These are phyloP conservation scores for Trichopoda pennipes DNA, from an alignment of 2,888 invertebrate genomes.

Conservation along the genomic window DNA sequence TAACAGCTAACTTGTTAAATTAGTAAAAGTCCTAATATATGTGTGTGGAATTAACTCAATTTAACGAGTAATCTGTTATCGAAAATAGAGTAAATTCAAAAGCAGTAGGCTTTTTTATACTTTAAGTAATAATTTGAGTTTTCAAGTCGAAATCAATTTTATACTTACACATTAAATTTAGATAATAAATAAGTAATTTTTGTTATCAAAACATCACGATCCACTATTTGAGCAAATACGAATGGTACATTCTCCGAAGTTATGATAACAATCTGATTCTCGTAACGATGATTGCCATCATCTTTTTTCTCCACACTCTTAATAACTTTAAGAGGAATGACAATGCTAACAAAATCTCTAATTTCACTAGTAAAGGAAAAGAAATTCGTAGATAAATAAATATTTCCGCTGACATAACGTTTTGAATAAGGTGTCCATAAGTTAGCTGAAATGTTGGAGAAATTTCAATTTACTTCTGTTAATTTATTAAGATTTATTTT, in stretches of 20 bases:
- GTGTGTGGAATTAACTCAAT: too few relatives aligned
- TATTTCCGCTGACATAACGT: conserved; percentile 90
- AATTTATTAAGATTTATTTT: too few relatives aligned
- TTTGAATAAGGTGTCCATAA: conserved; percentile 98
- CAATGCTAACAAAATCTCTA: conserved; percentile 89
- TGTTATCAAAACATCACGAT: conserved; percentile 92
- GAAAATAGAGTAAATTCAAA: too few relatives aligned
- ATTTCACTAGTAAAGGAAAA: conserved; percentile 98
- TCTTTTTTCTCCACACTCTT: conserved; percentile 82
- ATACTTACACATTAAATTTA: conserved; percentile 82
- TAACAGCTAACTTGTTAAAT: too few relatives aligned
- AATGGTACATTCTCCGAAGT: conserved; percentile 91
- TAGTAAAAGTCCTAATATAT: too few relatives aligned
- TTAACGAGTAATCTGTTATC: too few relatives aligned
- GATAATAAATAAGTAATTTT: conserved; percentile 94
- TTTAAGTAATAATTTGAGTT: too few relatives aligned
- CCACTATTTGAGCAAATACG: conserved; percentile 93
- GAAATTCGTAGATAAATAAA: conserved; percentile 96
- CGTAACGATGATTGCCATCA: conserved; percentile 79
- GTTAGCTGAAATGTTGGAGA: conserved; percentile 78
- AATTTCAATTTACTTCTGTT: neutral
- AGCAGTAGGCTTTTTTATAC: too few relatives aligned
- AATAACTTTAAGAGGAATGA: conserved; percentile 93
- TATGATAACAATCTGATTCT: conserved; percentile 87
- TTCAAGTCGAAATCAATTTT: too few relatives aligned